Evolutionary conservation across 1,140 invertebrate genomes (phyloP).

Genomic region (Rhyzopertha dominica): DNA sequence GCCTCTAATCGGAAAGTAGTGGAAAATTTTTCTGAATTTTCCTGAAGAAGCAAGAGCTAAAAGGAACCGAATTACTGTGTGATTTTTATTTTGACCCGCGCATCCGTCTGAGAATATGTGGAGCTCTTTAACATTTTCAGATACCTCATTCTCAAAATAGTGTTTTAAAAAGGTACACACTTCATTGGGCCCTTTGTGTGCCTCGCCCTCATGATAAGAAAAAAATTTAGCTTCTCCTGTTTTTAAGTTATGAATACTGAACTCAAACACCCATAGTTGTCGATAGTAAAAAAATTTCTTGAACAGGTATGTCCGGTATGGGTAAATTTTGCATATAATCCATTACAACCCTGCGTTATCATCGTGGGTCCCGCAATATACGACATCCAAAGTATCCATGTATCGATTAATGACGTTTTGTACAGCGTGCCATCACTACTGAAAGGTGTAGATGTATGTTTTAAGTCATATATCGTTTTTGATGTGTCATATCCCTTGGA

Average conservation of each 20-base stretch:
- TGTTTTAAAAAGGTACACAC: conserved; percentile 14
- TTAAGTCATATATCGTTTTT: too few species aligned
- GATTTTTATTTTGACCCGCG: conserved; percentile 5
- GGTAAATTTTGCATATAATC: conserved; percentile 42
- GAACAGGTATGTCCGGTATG: conserved; percentile 17
- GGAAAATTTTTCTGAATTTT: conserved; percentile 14
- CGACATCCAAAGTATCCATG: too few species aligned
- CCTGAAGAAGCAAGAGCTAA: conserved; percentile 4
- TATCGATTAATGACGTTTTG: too few species aligned
- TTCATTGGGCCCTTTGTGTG: conserved; percentile 13
- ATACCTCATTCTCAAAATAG: conserved; percentile 5
- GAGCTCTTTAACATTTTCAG: conserved; percentile 21
- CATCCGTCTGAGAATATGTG: conserved; percentile 19
- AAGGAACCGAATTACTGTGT: neutral
- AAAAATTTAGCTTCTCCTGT: conserved; percentile 24
- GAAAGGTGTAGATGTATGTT: too few species aligned
- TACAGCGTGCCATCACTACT: too few species aligned
- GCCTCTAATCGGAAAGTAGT: conserved; percentile 15
- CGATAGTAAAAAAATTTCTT: conserved; percentile 27
- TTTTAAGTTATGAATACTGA: conserved; percentile 36
- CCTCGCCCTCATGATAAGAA: conserved; percentile 24
- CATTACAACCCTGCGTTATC: too few species aligned
- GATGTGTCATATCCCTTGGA: too few species aligned
- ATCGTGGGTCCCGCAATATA: too few species aligned
- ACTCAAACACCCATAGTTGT: conserved; percentile 36